phyloP scores from a whole-genome alignment of 2,888 invertebrate genomes.

The Drosophila colorata region DNA sequence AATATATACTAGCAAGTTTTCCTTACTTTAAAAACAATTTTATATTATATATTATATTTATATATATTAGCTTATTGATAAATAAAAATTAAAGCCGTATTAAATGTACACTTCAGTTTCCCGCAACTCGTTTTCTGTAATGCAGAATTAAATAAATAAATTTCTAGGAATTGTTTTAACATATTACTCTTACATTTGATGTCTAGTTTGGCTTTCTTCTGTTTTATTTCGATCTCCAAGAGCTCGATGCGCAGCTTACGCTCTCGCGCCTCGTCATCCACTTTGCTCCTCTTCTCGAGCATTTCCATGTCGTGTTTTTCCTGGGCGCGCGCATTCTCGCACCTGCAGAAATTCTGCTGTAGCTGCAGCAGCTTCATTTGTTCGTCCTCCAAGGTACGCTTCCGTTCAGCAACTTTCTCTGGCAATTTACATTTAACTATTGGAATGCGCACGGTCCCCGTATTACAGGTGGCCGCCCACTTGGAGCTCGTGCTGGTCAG shows the following conservation, averaged over 20 bases:
- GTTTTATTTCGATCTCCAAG: constrained; percentile 9
- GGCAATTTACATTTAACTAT: background rate
- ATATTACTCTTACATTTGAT: constrained; percentile 2
- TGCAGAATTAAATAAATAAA: background rate
- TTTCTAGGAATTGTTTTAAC: background rate
- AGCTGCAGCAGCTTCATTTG: constrained; percentile 11
- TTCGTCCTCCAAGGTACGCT: constrained; percentile 5
- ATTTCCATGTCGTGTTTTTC: constrained; percentile 17
- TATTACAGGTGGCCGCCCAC: constrained; percentile 7
- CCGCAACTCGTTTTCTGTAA: background rate
- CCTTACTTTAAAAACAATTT: background rate
- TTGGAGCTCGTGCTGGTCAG: constrained; percentile 15
- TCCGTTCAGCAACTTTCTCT: background rate
- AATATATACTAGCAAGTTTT: too few species aligned
- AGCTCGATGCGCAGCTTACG: constrained; percentile 22
- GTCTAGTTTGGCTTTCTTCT: constrained; percentile 12
- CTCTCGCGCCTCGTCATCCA: constrained; percentile 9
- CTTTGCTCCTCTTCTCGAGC: constrained; percentile 3
- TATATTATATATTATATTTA: background rate
- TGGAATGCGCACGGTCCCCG: background rate
- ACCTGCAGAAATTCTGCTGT: constrained; percentile 16
- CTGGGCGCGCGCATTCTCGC: constrained; percentile 19
- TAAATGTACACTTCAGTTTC: background rate
- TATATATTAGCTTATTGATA: background rate
- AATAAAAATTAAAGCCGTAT: background rate